phyloP scores from a whole-genome alignment of 2,888 invertebrate species.

The Emmelina monodactyla region DNA sequence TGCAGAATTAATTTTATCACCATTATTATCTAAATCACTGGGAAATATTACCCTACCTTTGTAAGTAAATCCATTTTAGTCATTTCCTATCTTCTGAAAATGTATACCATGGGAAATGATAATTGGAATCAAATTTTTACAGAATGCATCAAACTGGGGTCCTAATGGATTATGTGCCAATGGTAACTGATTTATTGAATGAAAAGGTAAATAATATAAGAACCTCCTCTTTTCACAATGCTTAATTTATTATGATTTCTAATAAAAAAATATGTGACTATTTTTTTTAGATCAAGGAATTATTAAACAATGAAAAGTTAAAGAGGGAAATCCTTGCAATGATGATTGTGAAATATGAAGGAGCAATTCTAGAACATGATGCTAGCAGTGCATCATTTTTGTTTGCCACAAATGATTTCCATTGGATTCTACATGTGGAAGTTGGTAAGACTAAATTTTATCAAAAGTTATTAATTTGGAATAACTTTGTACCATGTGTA shows the following conservation, averaged over 20 bases:
- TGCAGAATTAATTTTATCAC: constrained; percentile 56
- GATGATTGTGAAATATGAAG: constrained; percentile 56
- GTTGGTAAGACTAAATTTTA: no score
- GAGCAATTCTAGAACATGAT: constrained; percentile 54
- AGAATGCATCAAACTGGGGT: constrained; percentile 61
- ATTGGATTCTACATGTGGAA: constrained; percentile 68
- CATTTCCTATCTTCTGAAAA: no score
- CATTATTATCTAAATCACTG: constrained; percentile 46
- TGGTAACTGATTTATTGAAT: constrained; percentile 58
- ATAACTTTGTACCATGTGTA: no score
- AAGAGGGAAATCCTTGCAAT: constrained; percentile 51
- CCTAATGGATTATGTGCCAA: constrained; percentile 66
- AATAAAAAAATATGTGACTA: not conserved
- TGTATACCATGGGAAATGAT: no score
- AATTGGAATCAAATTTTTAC: constrained; percentile 16
- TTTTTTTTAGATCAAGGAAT: constrained; percentile 39
- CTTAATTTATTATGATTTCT: not conserved
- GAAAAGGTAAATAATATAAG: constrained; percentile 40
- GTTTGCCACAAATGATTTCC: constrained; percentile 69
- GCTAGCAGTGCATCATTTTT: constrained; percentile 62
- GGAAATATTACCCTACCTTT: constrained; percentile 50
- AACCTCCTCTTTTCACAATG: no score
- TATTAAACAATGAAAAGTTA: constrained; percentile 49
- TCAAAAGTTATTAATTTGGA: no score
- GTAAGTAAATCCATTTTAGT: constrained; percentile 28